Percentiles rank a stretch among this genome's conserved stretches.
Evolutionary conservation across 2,797 vertebrate genomes (phyloP).

Genomic region (Lithobates sylvaticus): DNA sequence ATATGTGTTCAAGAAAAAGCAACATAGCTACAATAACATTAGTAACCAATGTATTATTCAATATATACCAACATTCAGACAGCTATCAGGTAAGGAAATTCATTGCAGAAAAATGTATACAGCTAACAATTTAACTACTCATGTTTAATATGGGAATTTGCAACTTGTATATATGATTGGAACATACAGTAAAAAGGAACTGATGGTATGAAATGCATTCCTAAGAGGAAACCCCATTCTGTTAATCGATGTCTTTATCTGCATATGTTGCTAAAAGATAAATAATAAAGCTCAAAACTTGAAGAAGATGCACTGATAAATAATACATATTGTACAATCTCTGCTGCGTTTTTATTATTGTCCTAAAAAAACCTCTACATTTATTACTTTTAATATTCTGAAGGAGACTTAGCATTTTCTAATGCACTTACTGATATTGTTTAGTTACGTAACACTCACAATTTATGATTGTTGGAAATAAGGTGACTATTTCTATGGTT

Average conservation of each 20-base stretch:
- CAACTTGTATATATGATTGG: slow-evolving; percentile 26
- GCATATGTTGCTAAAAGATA: slow-evolving; percentile 26
- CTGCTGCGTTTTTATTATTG: slow-evolving; percentile 33
- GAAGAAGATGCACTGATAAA: slow-evolving; percentile 9
- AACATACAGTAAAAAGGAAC: neutral
- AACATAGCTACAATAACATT: too few relatives aligned
- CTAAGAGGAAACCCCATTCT: slow-evolving; percentile 1
- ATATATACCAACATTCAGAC: too few relatives aligned
- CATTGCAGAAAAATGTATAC: too few relatives aligned
- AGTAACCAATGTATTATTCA: too few relatives aligned
- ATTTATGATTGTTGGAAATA: neutral
- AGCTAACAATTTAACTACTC: neutral
- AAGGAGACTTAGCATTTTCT: slow-evolving; percentile 9
- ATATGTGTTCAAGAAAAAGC: too few relatives aligned
- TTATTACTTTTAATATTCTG: slow-evolving; percentile 47
- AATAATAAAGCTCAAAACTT: slow-evolving; percentile 33
- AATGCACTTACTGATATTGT: slow-evolving; percentile 1
- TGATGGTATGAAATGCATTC: neutral
- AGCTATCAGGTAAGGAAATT: too few relatives aligned
- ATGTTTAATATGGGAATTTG: neutral
- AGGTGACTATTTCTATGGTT: slow-evolving; percentile 4
- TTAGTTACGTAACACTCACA: slow-evolving; percentile 13
- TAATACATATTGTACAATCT: slow-evolving; percentile 20
- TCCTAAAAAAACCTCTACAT: slow-evolving; percentile 34
- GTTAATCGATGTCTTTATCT: slow-evolving; percentile 23